These are phyloP conservation scores for Escarpia spicata DNA, from an alignment of 2,888 invertebrate genomes.

Conservation along the genomic window DNA sequence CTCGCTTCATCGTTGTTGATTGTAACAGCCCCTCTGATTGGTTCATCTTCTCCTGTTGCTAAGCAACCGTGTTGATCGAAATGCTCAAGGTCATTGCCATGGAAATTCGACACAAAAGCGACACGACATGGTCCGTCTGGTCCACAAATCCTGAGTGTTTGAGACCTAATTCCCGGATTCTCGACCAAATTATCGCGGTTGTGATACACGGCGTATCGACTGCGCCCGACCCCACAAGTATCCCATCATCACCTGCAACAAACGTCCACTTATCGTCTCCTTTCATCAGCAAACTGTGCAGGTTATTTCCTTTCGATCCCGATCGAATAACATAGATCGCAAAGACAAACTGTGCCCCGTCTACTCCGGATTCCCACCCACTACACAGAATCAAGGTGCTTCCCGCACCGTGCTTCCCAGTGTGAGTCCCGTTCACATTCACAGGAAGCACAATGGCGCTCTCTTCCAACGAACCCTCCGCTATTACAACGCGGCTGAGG, in stretches of 20 bases:
- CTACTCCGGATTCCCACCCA: conserved; percentile 34
- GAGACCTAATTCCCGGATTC: conserved; percentile 2
- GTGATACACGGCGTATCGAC: conserved; percentile 46
- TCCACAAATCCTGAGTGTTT: conserved; percentile 43
- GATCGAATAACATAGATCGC: conserved; percentile 46
- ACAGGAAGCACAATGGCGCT: conserved; percentile 28
- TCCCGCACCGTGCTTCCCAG: conserved; percentile 39
- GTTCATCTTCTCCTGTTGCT: conserved; percentile 40
- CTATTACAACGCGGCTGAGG: conserved; percentile 45
- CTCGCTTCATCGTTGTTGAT: conserved; percentile 40
- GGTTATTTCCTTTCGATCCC: conserved; percentile 47
- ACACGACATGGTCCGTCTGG: conserved; percentile 50
- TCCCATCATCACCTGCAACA: conserved; percentile 23
- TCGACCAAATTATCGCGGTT: conserved; percentile 39
- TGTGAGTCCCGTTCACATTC: conserved; percentile 43
- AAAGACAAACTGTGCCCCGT: conserved; percentile 21
- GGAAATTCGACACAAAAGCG: conserved; percentile 45
- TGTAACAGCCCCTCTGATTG: conserved; percentile 29
- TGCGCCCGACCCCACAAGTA: conserved; percentile 40
- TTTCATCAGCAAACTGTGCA: conserved; percentile 37
- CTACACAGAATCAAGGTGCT: conserved; percentile 47
- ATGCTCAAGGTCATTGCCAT: conserved; percentile 19
- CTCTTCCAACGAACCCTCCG: conserved; percentile 31
- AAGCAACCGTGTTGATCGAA: conserved; percentile 35
- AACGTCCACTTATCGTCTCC: conserved; percentile 49